A percentile compares a stretch with the other conserved stretches of the same genome.
phyloP scores from a whole-genome alignment of 2,888 invertebrate species.

The Brachyptera putata region DNA sequence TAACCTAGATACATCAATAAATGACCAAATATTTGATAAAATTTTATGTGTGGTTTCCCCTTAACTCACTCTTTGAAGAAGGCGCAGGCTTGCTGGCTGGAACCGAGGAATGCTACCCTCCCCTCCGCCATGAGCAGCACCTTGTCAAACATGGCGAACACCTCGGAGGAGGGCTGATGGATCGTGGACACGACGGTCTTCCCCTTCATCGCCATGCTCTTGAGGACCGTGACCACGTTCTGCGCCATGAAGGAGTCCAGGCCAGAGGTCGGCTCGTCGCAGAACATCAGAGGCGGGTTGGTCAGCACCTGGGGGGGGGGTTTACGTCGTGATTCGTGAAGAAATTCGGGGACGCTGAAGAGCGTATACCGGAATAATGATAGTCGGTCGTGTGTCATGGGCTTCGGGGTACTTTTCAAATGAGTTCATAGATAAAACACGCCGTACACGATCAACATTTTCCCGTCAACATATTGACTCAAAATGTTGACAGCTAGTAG shows the following conservation, averaged over 20 bases:
- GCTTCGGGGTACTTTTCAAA: too few species aligned
- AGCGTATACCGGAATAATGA: too few species aligned
- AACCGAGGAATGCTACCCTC: constrained; percentile 81
- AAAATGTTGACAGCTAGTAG: too few species aligned
- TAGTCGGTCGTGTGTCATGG: too few species aligned
- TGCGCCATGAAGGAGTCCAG: constrained; percentile 96
- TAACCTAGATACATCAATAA: too few species aligned
- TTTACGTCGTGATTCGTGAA: too few species aligned
- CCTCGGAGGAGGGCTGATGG: constrained; percentile 92
- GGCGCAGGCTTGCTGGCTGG: constrained; percentile 67
- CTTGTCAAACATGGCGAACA: constrained; percentile 86
- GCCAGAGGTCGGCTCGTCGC: constrained; percentile 96
- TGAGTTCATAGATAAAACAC: too few species aligned
- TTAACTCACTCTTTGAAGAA: constrained; percentile 73
- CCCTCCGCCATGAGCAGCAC: constrained; percentile 89
- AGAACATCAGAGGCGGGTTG: constrained; percentile 91
- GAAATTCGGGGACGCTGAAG: too few species aligned
- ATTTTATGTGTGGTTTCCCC: background rate
- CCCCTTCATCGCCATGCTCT: constrained; percentile 52
- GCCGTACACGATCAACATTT: too few species aligned
- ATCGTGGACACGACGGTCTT: constrained; percentile 91
- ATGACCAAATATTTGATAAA: too few species aligned
- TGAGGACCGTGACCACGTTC: constrained; percentile 74
- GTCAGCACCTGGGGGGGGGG: constrained; percentile 63
- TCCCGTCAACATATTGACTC: too few species aligned